Evolutionary conservation across 1,140 invertebrate species (phyloP).

Genomic region (Adelges cooleyi): DNA sequence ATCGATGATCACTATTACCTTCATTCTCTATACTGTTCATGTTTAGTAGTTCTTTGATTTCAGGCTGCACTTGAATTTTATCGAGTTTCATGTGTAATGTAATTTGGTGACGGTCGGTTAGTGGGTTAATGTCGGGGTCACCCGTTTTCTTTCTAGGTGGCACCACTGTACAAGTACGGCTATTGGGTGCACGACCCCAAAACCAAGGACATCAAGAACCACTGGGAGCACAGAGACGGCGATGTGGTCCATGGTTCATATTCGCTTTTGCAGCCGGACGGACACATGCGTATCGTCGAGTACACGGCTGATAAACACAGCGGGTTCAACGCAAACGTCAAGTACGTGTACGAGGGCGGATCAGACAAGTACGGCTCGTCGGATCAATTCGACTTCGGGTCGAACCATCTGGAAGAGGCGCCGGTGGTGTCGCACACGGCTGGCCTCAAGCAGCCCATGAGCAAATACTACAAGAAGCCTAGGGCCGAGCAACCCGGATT

Average conservation of each 20-base stretch:
- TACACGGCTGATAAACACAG: constrained; percentile 41
- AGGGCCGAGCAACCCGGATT: not conserved
- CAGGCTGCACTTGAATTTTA: too few relatives aligned
- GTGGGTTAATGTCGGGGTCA: too few relatives aligned
- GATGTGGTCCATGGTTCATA: constrained; percentile 45
- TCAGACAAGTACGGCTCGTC: constrained; percentile 1
- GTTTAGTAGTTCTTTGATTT: too few relatives aligned
- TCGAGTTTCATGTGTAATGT: too few relatives aligned
- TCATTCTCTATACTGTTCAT: too few relatives aligned
- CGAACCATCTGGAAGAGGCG: constrained; percentile 28
- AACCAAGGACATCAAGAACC: constrained; percentile 44
- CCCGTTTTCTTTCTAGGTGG: constrained; percentile 30
- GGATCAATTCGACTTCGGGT: too few relatives aligned
- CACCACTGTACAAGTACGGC: constrained; percentile 43
- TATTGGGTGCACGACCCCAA: constrained; percentile 46
- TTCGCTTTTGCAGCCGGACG: constrained; percentile 42
- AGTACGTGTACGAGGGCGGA: constrained; percentile 13
- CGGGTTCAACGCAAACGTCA: constrained; percentile 41
- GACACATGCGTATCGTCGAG: constrained; percentile 40
- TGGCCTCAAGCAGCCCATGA: not conserved
- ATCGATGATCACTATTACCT: too few relatives aligned
- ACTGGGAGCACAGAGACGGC: constrained; percentile 42
- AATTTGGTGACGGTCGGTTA: too few relatives aligned
- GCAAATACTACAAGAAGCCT: not conserved
- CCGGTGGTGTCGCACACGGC: constrained; percentile 31